These are phyloP conservation scores for Colletes gigas DNA, from an alignment of 1,140 invertebrate genomes.

Conservation along the genomic window DNA sequence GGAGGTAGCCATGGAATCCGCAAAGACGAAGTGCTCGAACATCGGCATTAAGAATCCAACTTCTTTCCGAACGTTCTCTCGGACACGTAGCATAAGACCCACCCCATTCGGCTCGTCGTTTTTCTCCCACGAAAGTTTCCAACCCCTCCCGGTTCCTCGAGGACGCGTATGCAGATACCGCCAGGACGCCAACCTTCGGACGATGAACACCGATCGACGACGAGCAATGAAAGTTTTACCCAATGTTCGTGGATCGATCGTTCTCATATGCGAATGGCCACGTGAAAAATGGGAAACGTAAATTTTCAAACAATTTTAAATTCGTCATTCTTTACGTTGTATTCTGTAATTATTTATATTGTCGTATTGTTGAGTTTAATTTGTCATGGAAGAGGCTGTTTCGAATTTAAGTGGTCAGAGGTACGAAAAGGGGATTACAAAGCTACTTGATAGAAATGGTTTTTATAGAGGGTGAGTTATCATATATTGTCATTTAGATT, in stretches of 20 bases:
- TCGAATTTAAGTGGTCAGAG: no score
- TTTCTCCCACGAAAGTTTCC: slow-evolving; percentile 56
- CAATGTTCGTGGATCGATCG: slow-evolving; percentile 52
- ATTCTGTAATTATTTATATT: no score
- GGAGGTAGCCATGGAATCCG: slow-evolving; percentile 13
- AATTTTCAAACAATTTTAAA: slow-evolving; percentile 10
- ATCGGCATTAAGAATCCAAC: slow-evolving; percentile 61
- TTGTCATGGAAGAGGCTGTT: no score
- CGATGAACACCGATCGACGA: slow-evolving; percentile 52
- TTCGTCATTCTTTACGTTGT: neutral
- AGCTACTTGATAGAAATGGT: no score
- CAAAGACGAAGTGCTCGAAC: slow-evolving; percentile 59
- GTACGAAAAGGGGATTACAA: no score
- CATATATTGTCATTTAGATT: no score
- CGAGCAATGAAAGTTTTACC: slow-evolving; percentile 60
- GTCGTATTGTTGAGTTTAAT: no score
- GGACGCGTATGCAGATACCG: slow-evolving; percentile 27
- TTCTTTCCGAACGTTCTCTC: slow-evolving; percentile 51
- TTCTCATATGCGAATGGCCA: slow-evolving; percentile 17
- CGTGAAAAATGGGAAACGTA: slow-evolving; percentile 25
- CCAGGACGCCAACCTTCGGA: slow-evolving; percentile 5
- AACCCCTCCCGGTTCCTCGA: slow-evolving; percentile 7
- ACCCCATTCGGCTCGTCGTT: slow-evolving; percentile 25
- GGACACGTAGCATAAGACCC: slow-evolving; percentile 52
- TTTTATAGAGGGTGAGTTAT: no score